These are phyloP conservation scores for Drosophila insularis DNA, from an alignment of 1,140 invertebrate species.

Conservation along the genomic window DNA sequence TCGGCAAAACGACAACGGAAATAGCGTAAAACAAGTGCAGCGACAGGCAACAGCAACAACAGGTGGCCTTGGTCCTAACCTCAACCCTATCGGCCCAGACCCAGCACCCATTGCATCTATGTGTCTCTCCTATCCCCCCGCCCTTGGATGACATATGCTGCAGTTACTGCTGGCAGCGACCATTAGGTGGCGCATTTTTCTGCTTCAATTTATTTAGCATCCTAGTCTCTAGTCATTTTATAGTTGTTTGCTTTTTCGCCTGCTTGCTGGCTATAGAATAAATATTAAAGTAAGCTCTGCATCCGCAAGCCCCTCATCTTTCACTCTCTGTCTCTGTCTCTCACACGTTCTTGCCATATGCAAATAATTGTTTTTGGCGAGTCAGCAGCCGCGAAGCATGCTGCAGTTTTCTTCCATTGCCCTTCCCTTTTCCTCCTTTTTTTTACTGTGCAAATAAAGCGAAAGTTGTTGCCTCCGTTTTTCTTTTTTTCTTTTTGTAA, in stretches of 20 bases:
- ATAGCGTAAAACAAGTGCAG: constrained; percentile 49
- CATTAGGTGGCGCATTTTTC: constrained; percentile 54
- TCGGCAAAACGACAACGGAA: constrained; percentile 31
- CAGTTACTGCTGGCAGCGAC: constrained; percentile 30
- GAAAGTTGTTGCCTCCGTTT: constrained; percentile 67
- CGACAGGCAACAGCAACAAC: constrained; percentile 50
- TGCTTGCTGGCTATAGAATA: constrained; percentile 64
- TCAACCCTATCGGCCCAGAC: background rate
- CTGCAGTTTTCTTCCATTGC: constrained; percentile 17
- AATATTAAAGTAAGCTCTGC: constrained; percentile 52
- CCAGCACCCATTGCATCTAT: background rate
- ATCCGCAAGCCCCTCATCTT: background rate
- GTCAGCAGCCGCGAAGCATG: constrained; percentile 52
- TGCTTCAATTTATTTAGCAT: constrained; percentile 59
- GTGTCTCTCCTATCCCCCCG: background rate
- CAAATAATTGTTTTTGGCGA: constrained; percentile 76
- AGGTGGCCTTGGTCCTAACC: constrained; percentile 41
- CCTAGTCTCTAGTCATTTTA: constrained; percentile 27
- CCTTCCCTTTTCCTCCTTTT: constrained; percentile 23
- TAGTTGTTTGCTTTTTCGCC: constrained; percentile 14
- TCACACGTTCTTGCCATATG: constrained; percentile 31
- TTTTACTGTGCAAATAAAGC: constrained; percentile 47
- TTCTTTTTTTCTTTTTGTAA: constrained; percentile 18
- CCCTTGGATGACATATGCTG: constrained; percentile 24
- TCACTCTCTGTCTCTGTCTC: background rate